These are phyloP conservation scores for Cylas formicarius DNA, from an alignment of 1,140 invertebrate genomes.

Conservation along the genomic window DNA sequence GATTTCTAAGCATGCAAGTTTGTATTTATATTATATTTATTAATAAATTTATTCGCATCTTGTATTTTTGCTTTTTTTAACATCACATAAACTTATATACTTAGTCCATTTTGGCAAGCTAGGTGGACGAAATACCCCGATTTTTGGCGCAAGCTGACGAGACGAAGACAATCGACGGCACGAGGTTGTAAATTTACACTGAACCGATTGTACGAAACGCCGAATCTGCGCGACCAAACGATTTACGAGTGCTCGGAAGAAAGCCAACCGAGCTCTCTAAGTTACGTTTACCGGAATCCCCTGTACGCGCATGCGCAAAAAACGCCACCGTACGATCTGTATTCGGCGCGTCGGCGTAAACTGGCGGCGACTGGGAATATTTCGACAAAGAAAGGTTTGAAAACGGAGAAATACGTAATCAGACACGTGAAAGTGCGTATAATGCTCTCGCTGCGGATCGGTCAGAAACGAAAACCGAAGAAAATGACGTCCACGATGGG, in stretches of 20 bases:
- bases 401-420: slow-evolving; percentile 38
- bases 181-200: slow-evolving; percentile 33
- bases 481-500: slow-evolving; percentile 21
- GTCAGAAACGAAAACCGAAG: slow-evolving; percentile 23
- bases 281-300: slow-evolving; percentile 36
- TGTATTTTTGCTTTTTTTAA: too few relatives aligned
- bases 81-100: too few relatives aligned
- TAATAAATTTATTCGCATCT: too few relatives aligned
- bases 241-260: slow-evolving; percentile 40
- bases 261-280: slow-evolving; percentile 26
- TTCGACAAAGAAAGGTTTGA: slow-evolving; percentile 23
- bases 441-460: slow-evolving; percentile 37
- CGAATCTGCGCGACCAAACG: slow-evolving; percentile 35
- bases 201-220: slow-evolving; percentile 26
- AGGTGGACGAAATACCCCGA: too few relatives aligned
- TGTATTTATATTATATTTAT: too few relatives aligned
- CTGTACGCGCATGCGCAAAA: slow-evolving; percentile 25
- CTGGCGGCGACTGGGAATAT: too few relatives aligned
- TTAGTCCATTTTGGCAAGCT: too few relatives aligned
- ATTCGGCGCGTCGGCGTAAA: too few relatives aligned
- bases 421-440: slow-evolving; percentile 38
- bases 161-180: too few relatives aligned
- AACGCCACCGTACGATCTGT: slow-evolving; percentile 20
- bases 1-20: slow-evolving; percentile 25
- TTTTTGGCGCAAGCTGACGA: too few relatives aligned